Base-by-base conservation (phyloP, 2,888 invertebrate genomes). In the Harpagoxenus sublaevis region DNA sequence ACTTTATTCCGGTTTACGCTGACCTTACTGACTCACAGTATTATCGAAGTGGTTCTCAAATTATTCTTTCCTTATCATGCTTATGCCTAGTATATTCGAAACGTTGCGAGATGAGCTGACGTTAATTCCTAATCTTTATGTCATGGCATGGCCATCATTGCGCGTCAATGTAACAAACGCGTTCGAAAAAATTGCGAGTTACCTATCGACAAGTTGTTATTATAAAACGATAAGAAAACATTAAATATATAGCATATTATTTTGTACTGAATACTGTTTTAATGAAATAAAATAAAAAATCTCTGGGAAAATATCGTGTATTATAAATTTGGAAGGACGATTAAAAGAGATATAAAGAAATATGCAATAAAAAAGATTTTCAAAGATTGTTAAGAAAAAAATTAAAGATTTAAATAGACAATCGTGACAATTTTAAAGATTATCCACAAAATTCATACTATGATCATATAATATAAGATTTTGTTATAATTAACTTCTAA, bases 11-110 rank as follows among this genome's bases (percentile, higher is more conserved):
- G 75, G 92, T 91, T 92, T 60, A 8, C 65, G 79, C 89, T 91
- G 90, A 92, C 90, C 91, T 91, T 89, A 91, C 53, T 84, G 83
- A 89, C 85, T 91, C 63, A 73, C 8, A 62, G 45, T 66, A 79
- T 90, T 91, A 91, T 91, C 90, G 79, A 60, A 86, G 84, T 81
- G 89, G 89, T 90, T 90, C 91, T 90, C 90, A 90, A 90, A 74
- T 82, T 71, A 71, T 74, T 84, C 31, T 48, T 53, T 65, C n/a
- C 8, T 60, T 31, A 51, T 81, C 60, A 1, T 39, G 5, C 9
- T 0, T 42, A 18, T 10, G n/a, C 31, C 63, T 9, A 42, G 35
- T 51, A 55, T 15, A n/a, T 79, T 79, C 4, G 23, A 23, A 48
- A 2, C 12, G 12, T 79, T 48, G 55, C 48, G 9, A 57, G 35